Evolutionary conservation across 2,113 vertebrate species (phyloP), one percentile per base, ranked within the genome.

Genomic region (Myxocyprinus asiaticus): DNA sequence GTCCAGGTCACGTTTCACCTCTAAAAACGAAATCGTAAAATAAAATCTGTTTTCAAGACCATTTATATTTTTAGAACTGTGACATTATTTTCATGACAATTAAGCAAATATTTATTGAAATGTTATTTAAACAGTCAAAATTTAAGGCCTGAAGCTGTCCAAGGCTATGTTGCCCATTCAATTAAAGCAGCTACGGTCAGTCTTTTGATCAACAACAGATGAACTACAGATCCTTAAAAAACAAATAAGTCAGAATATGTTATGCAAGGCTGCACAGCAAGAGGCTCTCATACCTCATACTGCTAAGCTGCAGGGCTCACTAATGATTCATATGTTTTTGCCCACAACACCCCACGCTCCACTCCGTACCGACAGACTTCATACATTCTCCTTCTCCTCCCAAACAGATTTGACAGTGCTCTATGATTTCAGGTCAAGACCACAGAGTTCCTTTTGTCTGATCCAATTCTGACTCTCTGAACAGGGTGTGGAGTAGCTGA

Each of bases 241-340:
- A 17, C 62, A 45, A 50, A 22, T 74, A 33, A 51, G 45, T 9
- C 9, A 8, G 55, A 7, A 9, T 51, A 8, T 33, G 59, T 74
- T 72, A 71, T 66, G 78, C 66, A 62, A 64, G 48, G 45, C 50
- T 67, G 67, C 67, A 51, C 67, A 50, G 65, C 9, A 50, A 70
- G 48, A 73, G 68, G 33, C 75, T 48, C 22, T 7, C 50, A 64
- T 56, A 67, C 58, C 80, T 72, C 78, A 82, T 85, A 77, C 15
- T 66, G 79, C 58, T 7, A 45, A 22, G 58, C 72, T n/a, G 51
- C 48, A 53, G 55, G 65, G 42, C 47, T 69, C 71, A 70, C 84
- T 89, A 90, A 90, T 91, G 87, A 89, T 88, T 90, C 86, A 88
- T 85, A 90, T 90, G 90, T 81, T 88, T 88, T 87, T 89, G 81